Evolutionary conservation across 2,888 invertebrate genomes (phyloP), one percentile per base, ranked within the genome.

Genomic region (Latheticus oryzae): DNA sequence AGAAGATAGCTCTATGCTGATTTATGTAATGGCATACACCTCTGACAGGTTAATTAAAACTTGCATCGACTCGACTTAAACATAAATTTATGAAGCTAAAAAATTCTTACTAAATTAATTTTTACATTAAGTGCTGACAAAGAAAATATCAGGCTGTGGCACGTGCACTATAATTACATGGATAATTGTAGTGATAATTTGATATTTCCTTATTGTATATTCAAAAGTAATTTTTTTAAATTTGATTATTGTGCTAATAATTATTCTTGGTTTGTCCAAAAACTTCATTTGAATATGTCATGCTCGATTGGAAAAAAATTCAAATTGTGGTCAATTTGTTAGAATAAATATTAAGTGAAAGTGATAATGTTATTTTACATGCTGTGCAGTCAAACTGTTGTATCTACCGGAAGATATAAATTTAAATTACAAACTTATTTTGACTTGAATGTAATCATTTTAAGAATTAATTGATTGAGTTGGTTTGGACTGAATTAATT

Each of bases 371-470:
- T 28, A 21, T 30, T 45, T n/a, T 45, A 45, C 21, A 15, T 16
- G 15, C 23, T 15, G 32, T 23, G n/a, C 15, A 26, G 8, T 3
- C 33, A 50, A 50, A 50, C 26, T 23, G 16, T 37, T 37, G 26
- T 28, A 13, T 17, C n/a, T n/a, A 28, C 28, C 50, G 50, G 50
- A 50, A 50, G 37, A 26, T 19, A 30, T 50, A 50, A 50, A 50
- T 50, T 50, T 17, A 38, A 50, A 28, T 50, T 48, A 48, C 35
- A 35, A 16, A 48, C 35, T 15, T 48, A 48, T 48, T 48, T 48
- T 38, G 50, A 50, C 37, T 50, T 37, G 37, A 48, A 48, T 33
- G 35, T 35, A 48, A 48, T 50, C 38, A 50, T 50, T 50, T 50
- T 38, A 30, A 16, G 37, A 50, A 37, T 38, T 38, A 50, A 50